Conservation (phyloP, 2,113 vertebrate species). For the Blennius ocellaris region DNA sequence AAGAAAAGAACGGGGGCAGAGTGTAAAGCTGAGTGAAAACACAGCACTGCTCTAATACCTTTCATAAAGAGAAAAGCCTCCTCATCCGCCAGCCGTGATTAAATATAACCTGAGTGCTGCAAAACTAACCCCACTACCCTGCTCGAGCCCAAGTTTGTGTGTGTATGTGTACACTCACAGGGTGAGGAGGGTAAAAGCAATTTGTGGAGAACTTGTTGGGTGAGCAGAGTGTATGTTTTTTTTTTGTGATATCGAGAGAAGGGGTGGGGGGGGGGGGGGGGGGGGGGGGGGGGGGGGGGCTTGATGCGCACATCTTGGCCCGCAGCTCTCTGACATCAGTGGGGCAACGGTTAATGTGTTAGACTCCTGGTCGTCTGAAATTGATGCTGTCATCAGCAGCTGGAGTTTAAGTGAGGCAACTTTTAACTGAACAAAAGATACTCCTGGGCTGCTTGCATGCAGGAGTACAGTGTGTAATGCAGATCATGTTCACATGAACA, state of each 20-base stretch:
- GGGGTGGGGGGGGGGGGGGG: slow-evolving; percentile 22
- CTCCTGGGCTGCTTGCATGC: neutral
- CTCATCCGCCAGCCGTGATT: slow-evolving; percentile 80
- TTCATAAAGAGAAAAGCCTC: slow-evolving; percentile 83
- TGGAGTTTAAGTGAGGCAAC: slow-evolving; percentile 74
- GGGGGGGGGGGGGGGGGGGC: slow-evolving; percentile 27
- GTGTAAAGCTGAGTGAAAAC: slow-evolving; percentile 83
- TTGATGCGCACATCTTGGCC: slow-evolving; percentile 55
- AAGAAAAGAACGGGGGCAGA: slow-evolving; percentile 74
- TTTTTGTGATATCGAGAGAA: slow-evolving; percentile 46
- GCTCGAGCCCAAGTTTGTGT: slow-evolving; percentile 76
- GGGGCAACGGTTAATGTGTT: slow-evolving; percentile 89
- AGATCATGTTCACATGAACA: too few species aligned
- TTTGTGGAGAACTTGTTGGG: slow-evolving; percentile 91
- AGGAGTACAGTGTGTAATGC: neutral
- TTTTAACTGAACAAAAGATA: slow-evolving; percentile 18
- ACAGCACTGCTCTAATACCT: slow-evolving; percentile 80
- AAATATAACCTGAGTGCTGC: slow-evolving; percentile 74
- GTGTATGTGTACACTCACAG: slow-evolving; percentile 60
- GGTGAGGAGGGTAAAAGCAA: slow-evolving; percentile 91
- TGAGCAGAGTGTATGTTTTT: slow-evolving; percentile 82
- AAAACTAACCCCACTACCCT: slow-evolving; percentile 75
- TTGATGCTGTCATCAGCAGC: slow-evolving; percentile 91
- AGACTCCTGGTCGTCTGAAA: slow-evolving; percentile 85
- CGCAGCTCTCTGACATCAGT: slow-evolving; percentile 81